A percentile compares a stretch with the other conserved stretches of the same genome.
phyloP scores from a whole-genome alignment of 2,113 vertebrate genomes.

The Stictonetta naevosa region DNA sequence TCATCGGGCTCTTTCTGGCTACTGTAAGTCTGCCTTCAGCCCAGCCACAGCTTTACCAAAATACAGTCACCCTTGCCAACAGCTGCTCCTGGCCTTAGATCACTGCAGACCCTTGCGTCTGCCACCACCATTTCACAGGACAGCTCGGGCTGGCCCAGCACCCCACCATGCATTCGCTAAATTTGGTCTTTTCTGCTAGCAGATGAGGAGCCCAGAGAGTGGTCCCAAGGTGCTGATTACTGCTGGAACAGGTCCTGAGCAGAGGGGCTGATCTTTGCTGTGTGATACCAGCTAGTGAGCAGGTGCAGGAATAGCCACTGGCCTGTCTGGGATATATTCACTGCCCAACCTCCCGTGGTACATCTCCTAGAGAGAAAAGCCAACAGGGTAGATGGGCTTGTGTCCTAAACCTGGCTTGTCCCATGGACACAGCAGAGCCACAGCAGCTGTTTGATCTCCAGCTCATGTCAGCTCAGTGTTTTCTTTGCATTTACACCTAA shows the following conservation, averaged over 20 bases:
- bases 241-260: not conserved
- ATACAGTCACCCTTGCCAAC: not conserved
- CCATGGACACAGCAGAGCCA: not conserved
- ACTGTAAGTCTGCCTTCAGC: not conserved
- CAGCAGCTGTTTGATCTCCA: not conserved
- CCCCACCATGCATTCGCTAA: not conserved
- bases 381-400: not conserved
- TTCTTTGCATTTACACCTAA: not conserved
- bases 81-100: not conserved
- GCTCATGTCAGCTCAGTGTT: accelerated
- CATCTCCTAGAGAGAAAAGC: not conserved
- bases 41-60: not conserved
- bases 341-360: not conserved
- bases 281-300: not conserved
- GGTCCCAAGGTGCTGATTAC: not conserved
- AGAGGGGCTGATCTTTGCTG: not conserved
- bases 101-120: not conserved
- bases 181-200: not conserved
- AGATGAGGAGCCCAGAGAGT: not conserved
- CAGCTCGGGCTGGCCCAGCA: not conserved
- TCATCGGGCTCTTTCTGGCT: not conserved
- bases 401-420: not conserved
- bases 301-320: not conserved
- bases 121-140: not conserved
- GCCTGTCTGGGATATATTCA: not conserved